Conservation (phyloP, 2,113 vertebrate genomes). For the Nannospalax galili region DNA sequence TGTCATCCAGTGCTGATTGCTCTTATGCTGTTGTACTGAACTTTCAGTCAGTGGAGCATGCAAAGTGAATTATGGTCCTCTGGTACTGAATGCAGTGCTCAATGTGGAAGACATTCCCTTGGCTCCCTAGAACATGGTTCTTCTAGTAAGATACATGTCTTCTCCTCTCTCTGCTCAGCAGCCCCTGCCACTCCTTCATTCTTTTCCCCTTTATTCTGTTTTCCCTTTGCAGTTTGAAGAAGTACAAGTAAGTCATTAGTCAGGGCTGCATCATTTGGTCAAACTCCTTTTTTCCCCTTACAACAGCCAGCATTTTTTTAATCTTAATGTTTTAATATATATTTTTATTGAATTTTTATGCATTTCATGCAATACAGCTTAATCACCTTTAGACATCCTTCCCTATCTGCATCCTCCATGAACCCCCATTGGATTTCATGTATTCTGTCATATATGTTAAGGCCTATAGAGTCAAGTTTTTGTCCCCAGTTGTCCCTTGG, state of each 20-base stretch:
- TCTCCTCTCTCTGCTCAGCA: background rate
- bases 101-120: background rate
- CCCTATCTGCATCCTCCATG: too few species aligned
- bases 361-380: too few species aligned
- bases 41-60: background rate
- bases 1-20: background rate
- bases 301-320: too few species aligned
- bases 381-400: too few species aligned
- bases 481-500: too few species aligned
- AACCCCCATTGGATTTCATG: too few species aligned
- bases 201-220: background rate
- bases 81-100: background rate
- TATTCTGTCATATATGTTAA: too few species aligned
- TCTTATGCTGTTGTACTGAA: rapidly evolving
- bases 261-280: background rate
- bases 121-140: background rate
- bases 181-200: background rate
- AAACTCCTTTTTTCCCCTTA: background rate
- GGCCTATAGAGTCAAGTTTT: too few species aligned
- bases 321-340: too few species aligned
- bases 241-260: background rate
- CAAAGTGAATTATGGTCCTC: background rate
- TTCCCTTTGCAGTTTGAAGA: background rate
- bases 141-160: background rate
- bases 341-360: too few species aligned